Conservation (phyloP, 2,113 vertebrate genomes). For the Nothoprocta pentlandii region DNA sequence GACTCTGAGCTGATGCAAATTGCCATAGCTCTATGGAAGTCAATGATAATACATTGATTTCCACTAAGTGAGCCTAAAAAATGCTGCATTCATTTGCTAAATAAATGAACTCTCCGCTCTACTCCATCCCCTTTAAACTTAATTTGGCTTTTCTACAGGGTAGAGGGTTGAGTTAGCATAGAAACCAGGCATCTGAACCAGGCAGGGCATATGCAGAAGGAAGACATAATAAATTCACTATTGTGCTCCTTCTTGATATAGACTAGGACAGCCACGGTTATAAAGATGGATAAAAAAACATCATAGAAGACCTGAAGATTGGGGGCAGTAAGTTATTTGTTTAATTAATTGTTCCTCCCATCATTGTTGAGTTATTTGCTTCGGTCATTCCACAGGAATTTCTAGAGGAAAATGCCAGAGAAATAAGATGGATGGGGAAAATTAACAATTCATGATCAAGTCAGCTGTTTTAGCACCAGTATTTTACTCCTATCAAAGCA, state of each 20-base stretch:
- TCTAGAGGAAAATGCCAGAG: neutral
- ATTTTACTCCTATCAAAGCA: neutral
- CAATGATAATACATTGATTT: conserved; percentile 42
- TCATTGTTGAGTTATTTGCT: neutral
- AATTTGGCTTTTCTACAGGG: neutral
- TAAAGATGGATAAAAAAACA: neutral
- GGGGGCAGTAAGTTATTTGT: neutral
- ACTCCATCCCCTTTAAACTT: neutral
- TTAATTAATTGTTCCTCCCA: too few relatives aligned
- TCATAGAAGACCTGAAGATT: neutral
- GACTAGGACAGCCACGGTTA: neutral
- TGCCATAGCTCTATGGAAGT: neutral
- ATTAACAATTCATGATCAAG: neutral
- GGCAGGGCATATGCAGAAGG: neutral
- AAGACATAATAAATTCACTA: neutral
- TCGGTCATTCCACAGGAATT: neutral
- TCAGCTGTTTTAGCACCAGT: neutral
- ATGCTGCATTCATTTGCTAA: neutral
- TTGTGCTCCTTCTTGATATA: neutral
- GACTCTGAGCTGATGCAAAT: neutral
- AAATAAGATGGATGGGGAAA: neutral
- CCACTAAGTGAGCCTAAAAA: conserved; percentile 28
- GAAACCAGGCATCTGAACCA: neutral
- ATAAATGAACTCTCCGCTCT: neutral
- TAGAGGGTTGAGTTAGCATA: neutral